Evolutionary conservation across 2,797 vertebrate species (phyloP).

Genomic region (Petrocephalus schoutedeni): DNA sequence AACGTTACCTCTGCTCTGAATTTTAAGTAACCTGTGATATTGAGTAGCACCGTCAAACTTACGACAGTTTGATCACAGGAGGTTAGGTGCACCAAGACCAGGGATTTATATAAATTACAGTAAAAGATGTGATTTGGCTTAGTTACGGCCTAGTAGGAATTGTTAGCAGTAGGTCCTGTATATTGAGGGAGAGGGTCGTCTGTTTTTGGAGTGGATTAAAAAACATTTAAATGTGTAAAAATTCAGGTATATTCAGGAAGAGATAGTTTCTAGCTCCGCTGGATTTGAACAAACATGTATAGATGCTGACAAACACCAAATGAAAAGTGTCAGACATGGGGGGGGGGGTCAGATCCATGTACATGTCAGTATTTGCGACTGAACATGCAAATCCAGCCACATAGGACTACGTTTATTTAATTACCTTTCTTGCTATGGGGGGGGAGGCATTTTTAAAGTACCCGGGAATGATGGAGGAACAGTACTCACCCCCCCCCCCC

Average conservation of each 20-base stretch:
- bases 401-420: slow-evolving; percentile 32
- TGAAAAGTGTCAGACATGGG: slow-evolving; percentile 20
- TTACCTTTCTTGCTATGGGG: slow-evolving; percentile 21
- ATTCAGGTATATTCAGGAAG: slow-evolving; percentile 48
- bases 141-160: slow-evolving; percentile 23
- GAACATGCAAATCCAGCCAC: slow-evolving; percentile 37
- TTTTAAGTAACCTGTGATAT: neutral
- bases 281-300: slow-evolving; percentile 17
- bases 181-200: slow-evolving; percentile 28
- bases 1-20: neutral
- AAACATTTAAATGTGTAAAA: slow-evolving; percentile 30
- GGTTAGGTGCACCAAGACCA: slow-evolving; percentile 36
- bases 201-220: slow-evolving; percentile 35
- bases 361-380: slow-evolving; percentile 16
- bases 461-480: slow-evolving; percentile 40
- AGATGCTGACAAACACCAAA: slow-evolving; percentile 29
- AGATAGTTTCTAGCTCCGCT: slow-evolving; percentile 33
- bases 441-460: neutral
- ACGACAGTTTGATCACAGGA: slow-evolving; percentile 26
- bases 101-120: slow-evolving; percentile 35
- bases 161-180: slow-evolving; percentile 37
- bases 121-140: slow-evolving; percentile 42
- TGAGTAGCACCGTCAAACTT: neutral
- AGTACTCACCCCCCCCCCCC: neutral
- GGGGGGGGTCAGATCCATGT: neutral